These are phyloP conservation scores for Ischnura elegans DNA, from an alignment of 2,888 invertebrate genomes.

Conservation along the genomic window DNA sequence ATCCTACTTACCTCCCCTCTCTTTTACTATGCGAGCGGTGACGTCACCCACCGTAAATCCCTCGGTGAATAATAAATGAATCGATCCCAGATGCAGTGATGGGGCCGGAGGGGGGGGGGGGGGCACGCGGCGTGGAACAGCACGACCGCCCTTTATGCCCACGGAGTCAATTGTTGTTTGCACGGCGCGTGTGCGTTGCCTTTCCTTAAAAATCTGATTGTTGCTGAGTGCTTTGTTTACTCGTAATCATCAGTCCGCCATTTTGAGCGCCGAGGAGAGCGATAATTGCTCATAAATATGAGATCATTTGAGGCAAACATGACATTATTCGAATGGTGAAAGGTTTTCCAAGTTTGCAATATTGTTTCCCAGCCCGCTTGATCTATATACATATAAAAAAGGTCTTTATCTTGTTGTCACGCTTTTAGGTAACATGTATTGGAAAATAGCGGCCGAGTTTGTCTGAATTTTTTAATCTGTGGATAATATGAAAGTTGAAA, in stretches of 20 bases:
- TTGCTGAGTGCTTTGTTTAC: not conserved
- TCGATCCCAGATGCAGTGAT: constrained; percentile 4
- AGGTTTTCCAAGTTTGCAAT: too few species aligned
- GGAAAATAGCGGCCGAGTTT: too few species aligned
- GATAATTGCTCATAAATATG: not conserved
- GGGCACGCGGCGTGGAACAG: not conserved
- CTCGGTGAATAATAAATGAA: constrained; percentile 23
- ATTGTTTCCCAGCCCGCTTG: too few species aligned
- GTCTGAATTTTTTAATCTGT: too few species aligned
- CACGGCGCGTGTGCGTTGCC: not conserved
- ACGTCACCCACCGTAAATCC: constrained; percentile 18
- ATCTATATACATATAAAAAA: too few species aligned
- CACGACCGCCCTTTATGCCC: not conserved
- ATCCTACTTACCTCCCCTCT: not conserved
- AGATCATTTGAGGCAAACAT: too few species aligned
- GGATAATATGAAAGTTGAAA: too few species aligned
- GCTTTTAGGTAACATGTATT: too few species aligned
- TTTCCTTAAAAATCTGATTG: not conserved
- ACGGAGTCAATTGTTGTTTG: not conserved
- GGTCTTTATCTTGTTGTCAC: too few species aligned
- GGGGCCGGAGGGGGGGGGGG: not conserved
- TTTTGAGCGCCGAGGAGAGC: not conserved
- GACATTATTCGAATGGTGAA: too few species aligned
- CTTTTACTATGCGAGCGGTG: constrained; percentile 13
- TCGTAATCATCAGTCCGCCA: not conserved